Evolutionary conservation across 2,113 vertebrate species (phyloP), one percentile per base, ranked within the genome.

Genomic region (Vireo altiloquus): DNA sequence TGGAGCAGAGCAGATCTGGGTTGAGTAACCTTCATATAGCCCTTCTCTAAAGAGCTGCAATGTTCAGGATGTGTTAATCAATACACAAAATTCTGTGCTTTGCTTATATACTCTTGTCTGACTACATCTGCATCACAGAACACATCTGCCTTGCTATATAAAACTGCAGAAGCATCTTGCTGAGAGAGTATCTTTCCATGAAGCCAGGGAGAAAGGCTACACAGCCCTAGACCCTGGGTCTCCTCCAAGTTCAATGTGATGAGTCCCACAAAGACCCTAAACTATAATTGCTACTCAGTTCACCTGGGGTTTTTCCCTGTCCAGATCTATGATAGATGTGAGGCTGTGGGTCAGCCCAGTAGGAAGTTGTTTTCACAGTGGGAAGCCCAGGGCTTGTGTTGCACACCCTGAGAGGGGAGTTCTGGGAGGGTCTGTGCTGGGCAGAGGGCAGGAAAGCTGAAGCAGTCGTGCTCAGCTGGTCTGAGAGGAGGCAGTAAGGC

Each of bases 381-480:
- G n/a, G 28, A 86, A 81, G 30, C 11, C 37, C 24, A 18, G 9
- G 4, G 24, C 23, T 68, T 68, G 42, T 40, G 17, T 13, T 52
- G 31, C 40, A n/a, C 30, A 23, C 1, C 16, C 18, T 54, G 25
- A 53, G 87, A 89, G 49, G 30, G 17, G 22, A 54, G 28, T 33
- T 24, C 25, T 19, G 46, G 31, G 21, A 31, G 9, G 28, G 19
- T 20, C 22, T 65, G 8, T 6, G 10, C 28, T 63, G 30, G 16
- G 37, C 35, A 91, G 37, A 52, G 17, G 15, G 35, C 71, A 52
- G 12, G 9, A 72, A 60, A 85, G 18, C n/a, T 47, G 74, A 60
- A 56, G 53, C 21, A 64, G 27, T 11, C 0, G 0, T 44, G 33
- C 23, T 85, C 44, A 76, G 18, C 3, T 49, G 25, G 15, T 23